Percentiles rank a stretch among this genome's conserved stretches.
Conservation (phyloP, 2,797 vertebrate species). For the Chrysocyon brachyurus region DNA sequence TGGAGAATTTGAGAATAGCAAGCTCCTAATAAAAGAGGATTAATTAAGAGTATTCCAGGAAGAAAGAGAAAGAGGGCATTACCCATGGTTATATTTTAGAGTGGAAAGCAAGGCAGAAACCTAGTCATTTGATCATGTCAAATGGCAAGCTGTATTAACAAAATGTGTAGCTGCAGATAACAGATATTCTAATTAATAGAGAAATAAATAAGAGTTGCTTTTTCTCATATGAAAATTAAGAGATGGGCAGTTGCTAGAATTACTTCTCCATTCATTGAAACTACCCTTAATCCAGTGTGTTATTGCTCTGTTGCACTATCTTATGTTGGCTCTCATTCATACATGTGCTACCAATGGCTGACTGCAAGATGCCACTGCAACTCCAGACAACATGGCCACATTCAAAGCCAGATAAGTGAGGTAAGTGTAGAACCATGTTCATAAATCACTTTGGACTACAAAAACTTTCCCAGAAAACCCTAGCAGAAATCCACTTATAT, state of each 20-base stretch:
- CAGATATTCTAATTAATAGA: background rate
- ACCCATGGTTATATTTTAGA: background rate
- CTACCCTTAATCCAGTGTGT: background rate
- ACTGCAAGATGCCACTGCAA: background rate
- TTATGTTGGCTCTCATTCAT: background rate
- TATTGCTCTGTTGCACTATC: background rate
- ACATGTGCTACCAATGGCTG: background rate
- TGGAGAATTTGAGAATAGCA: background rate
- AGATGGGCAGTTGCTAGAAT: background rate
- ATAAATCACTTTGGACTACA: background rate
- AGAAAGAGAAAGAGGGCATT: background rate
- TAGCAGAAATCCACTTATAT: conserved; percentile 31
- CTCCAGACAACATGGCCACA: background rate
- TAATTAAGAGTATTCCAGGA: background rate
- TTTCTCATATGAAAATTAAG: background rate
- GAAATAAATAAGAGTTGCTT: background rate
- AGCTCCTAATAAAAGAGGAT: background rate
- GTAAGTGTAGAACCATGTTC: background rate
- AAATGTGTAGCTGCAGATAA: background rate
- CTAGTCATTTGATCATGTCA: background rate
- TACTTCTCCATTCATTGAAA: conserved; percentile 1
- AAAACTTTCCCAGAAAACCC: background rate
- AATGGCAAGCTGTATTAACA: background rate
- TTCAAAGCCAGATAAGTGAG: background rate
- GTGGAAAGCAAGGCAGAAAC: background rate